Evolutionary conservation across 2,888 invertebrate species (phyloP).

Genomic region (Parelbella ahira): DNA sequence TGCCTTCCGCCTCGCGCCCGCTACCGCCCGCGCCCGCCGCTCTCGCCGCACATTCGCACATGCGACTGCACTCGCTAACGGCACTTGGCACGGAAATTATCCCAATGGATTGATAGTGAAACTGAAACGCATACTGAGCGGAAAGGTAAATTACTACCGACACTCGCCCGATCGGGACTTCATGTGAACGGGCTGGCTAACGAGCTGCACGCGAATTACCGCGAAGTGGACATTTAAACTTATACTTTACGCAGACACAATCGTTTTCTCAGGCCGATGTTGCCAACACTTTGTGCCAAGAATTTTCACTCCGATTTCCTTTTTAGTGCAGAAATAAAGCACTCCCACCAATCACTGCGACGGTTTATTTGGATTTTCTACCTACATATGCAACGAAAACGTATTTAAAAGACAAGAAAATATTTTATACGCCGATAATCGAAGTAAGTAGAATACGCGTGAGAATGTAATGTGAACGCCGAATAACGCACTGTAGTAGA

Average conservation of each 20-base stretch:
- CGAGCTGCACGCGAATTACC: slow-evolving; percentile 19
- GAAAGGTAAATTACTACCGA: slow-evolving; percentile 23
- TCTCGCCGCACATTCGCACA: slow-evolving; percentile 26
- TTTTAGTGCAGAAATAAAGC: slow-evolving; percentile 2
- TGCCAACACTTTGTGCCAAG: slow-evolving; percentile 22
- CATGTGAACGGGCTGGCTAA: slow-evolving; percentile 20
- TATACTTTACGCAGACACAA: slow-evolving; percentile 5
- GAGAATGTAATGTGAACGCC: too few relatives aligned
- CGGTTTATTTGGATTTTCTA: too few relatives aligned
- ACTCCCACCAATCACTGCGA: too few relatives aligned
- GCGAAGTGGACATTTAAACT: slow-evolving; percentile 17
- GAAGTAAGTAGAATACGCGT: too few relatives aligned
- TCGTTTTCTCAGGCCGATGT: slow-evolving; percentile 9
- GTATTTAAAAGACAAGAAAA: too few relatives aligned
- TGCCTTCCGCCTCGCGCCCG: slow-evolving; percentile 48
- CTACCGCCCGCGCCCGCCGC: slow-evolving; percentile 43
- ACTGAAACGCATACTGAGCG: slow-evolving; percentile 19
- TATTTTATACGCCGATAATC: too few relatives aligned
- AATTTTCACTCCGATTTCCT: slow-evolving; percentile 23
- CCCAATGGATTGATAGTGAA: slow-evolving; percentile 21
- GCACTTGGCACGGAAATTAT: slow-evolving; percentile 26
- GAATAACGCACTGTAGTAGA: too few relatives aligned
- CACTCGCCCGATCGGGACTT: slow-evolving; percentile 22
- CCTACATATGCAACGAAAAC: too few relatives aligned
- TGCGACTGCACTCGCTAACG: slow-evolving; percentile 34